Evolutionary conservation across 2,797 vertebrate genomes (phyloP).

Genomic region (Catamblyrhynchus diadema): DNA sequence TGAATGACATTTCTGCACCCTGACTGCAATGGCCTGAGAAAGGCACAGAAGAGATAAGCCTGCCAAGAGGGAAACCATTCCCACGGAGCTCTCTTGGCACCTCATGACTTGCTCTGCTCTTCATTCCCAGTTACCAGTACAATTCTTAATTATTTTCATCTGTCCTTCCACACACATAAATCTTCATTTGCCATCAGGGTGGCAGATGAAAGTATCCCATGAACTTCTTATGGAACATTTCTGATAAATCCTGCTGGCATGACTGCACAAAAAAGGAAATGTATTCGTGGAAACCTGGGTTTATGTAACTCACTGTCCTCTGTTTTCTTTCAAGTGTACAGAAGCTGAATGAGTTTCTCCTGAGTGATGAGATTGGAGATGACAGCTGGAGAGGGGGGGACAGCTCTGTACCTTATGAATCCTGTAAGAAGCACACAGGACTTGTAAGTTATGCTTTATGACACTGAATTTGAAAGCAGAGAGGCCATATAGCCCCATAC

Average conservation of each 20-base stretch:
- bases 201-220: not conserved
- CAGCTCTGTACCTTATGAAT: constrained; percentile 79
- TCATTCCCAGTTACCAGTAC: not conserved
- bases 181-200: not conserved
- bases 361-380: constrained; percentile 96
- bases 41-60: not conserved
- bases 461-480: not conserved
- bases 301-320: not conserved
- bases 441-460: constrained; percentile 78
- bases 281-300: not conserved
- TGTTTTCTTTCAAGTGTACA: constrained; percentile 82
- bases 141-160: not conserved
- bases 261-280: not conserved
- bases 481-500: not conserved
- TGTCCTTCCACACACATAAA: not conserved
- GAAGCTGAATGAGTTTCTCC: constrained; percentile 94
- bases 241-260: not conserved
- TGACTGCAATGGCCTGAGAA: not conserved
- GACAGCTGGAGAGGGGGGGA: constrained; percentile 91
- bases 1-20: not conserved
- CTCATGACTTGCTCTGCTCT: not conserved
- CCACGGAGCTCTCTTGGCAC: not conserved
- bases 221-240: not conserved
- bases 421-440: constrained; percentile 86
- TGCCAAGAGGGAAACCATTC: not conserved